Evolutionary conservation across 2,113 vertebrate genomes (phyloP), one percentile per base, ranked within the genome.

Genomic region (Lethenteron reissneri): DNA sequence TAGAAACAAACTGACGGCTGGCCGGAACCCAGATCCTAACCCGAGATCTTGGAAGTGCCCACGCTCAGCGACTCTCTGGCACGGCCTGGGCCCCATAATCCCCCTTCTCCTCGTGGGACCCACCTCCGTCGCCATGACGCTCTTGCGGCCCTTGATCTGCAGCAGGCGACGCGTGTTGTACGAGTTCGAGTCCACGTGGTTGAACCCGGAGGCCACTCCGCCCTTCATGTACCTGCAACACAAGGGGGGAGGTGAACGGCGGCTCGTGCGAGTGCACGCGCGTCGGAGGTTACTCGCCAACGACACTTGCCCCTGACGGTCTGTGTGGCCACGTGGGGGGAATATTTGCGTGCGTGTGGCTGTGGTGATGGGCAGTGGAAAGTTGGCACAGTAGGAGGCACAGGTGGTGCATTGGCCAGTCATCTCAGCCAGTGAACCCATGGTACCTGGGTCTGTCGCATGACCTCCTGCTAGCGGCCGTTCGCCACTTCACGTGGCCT

Each of bases 101-200:
- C 12, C 25, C 25, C 7, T 56, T 5, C 12, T 14, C 11, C 19
- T 5, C 3, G 25, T 17, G 11, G 11, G 4, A 72, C 83, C 78
- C 74, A 87, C 88, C 84, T 89, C 88, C 78, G 78, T 77, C 0
- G 87, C 88, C 15, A 78, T 72, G 70, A 89, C 84, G 0, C 84
- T 83, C 78, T 86, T 88, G 77, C 84, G 87, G 73, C 88, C 88
- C 76, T 90, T 90, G 62, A 89, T 85, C 0, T 89, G 87, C 71
- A 88, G 78, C 62, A 90, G 78, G 41, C 87, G 78, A 74, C 75
- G 83, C 58, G 86, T 3, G 0, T 86, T 78, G 70, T 85, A 84
- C 2, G 81, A 78, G 77, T 90, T 90, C 0, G 83, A 88, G 75
- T 89, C 84, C 73, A 86, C 84, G 0, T 86, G 82, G 57, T 85